Evolutionary conservation across 2,888 invertebrate genomes (phyloP).

Genomic region (Caradrina clavipalpis): DNA sequence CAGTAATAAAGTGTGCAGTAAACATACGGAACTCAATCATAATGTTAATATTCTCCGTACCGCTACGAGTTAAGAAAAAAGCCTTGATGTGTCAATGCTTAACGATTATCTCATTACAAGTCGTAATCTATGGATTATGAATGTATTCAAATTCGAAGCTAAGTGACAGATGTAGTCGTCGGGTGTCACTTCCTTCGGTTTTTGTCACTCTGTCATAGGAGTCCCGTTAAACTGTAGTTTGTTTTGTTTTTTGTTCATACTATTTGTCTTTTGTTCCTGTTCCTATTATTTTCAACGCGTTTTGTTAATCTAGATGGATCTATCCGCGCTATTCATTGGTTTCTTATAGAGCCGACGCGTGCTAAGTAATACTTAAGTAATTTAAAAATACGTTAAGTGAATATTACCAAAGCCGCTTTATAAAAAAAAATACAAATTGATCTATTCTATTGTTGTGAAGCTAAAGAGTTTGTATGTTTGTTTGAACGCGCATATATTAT

Average conservation of each 20-base stretch:
- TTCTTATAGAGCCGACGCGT: neutral
- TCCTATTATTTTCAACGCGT: constrained; percentile 10
- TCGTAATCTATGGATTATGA: constrained; percentile 46
- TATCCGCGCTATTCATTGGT: neutral
- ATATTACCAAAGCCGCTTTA: too few relatives aligned
- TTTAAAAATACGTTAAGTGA: too few relatives aligned
- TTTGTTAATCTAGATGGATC: constrained; percentile 15
- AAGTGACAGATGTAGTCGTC: constrained; percentile 47
- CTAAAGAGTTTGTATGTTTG: too few relatives aligned
- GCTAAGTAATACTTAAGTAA: neutral
- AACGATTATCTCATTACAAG: constrained; percentile 44
- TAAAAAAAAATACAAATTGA: neutral
- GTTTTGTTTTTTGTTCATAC: constrained; percentile 32
- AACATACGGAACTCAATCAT: neutral
- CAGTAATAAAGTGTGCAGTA: neutral
- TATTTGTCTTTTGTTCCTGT: constrained; percentile 28
- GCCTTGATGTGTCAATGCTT: constrained; percentile 10
- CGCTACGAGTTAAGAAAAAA: constrained; percentile 14
- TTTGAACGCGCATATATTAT: too few relatives aligned
- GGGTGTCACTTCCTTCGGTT: constrained; percentile 37
- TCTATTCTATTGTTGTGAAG: neutral
- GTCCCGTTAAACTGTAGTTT: constrained; percentile 46
- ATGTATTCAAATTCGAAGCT: constrained; percentile 42
- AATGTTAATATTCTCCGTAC: constrained; percentile 1
- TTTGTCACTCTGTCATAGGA: constrained; percentile 23